Percentiles rank a stretch among this genome's conserved stretches.
These are phyloP conservation scores for Thereva unica DNA, from an alignment of 2,888 invertebrate species.

Conservation along the genomic window DNA sequence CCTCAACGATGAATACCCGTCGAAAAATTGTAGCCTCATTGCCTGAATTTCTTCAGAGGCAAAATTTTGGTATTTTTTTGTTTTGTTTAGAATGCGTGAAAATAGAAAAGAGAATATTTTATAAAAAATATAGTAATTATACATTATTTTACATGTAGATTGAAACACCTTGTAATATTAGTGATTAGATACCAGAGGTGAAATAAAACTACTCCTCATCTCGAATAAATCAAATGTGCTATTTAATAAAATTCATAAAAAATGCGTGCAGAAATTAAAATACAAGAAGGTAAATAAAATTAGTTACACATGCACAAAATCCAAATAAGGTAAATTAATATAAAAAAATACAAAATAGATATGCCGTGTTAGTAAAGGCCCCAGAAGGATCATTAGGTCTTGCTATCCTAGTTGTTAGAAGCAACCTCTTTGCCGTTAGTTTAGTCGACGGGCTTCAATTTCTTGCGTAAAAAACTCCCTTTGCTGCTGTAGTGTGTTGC, in stretches of 20 bases:
- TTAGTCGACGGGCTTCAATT: conserved; percentile 53
- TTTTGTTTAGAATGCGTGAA: conserved; percentile 22
- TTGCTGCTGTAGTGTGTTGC: conserved; percentile 41
- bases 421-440: conserved; percentile 43
- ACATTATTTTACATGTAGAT: no score
- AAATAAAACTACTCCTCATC: no score
- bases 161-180: no score
- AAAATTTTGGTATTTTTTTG: no score
- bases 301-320: conserved; percentile 16
- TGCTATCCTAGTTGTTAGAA: background rate
- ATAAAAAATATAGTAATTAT: no score
- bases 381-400: background rate
- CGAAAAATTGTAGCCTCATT: conserved; percentile 53
- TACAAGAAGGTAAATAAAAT: conserved; percentile 13
- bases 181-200: no score
- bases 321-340: background rate
- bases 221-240: no score
- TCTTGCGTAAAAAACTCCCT: conserved; percentile 60
- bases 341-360: background rate
- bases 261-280: background rate
- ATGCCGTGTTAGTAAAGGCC: background rate
- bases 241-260: no score
- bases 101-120: conserved; percentile 5
- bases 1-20: conserved; percentile 55
- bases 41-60: conserved; percentile 54